Base-by-base conservation (phyloP, 2,113 vertebrate species). In the Neogobius melanostomus region DNA sequence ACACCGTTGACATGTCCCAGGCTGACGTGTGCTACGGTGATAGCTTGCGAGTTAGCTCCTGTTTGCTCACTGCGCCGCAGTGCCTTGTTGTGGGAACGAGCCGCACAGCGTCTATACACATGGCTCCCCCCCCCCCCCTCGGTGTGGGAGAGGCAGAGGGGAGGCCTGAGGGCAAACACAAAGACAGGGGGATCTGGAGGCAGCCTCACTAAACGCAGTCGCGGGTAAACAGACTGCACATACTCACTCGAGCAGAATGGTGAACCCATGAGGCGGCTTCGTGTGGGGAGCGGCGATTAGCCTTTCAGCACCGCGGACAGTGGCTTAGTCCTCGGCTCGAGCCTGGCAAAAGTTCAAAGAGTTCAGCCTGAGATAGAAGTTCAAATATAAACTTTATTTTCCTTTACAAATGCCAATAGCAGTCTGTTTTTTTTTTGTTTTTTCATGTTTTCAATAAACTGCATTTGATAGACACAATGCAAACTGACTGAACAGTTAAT, bases 161-260 rank as follows among this genome's bases (percentile, higher is more conserved):
- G 75, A 78, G 80, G 69, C 85, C 86, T 82, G 62, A 4, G 84
- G 89, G 87, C 76, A 75, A 77, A 84, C 82, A 79, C 79, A 77
- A 77, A 85, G 80, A 68, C 80, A 77, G 83, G 81, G 77, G 74
- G 71, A 82, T 81, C 69, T 54, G 72, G 80, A 64, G 54, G 79
- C 21, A 76, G 65, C 61, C 73, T 80, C 21, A 16, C 64, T 44
- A 70, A 46, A 68, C 67, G 68, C 16, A 60, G 15, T 59, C 12
- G 64, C 28, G 63, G 36, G 43, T 56, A 77, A 68, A 81, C 76
- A 83, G 68, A 21, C 17, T 52, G 17, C 47, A 61, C 16, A 11
- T 15, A 67, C 36, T 11, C 52, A 61, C 51, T 44, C 9, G 28
- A 0, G 28, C 28, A 36, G 28, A 36, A 36, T 6, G 5, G 21